phyloP scores from a whole-genome alignment of 2,797 vertebrate genomes.

The Spinibarbus caldwelli region DNA sequence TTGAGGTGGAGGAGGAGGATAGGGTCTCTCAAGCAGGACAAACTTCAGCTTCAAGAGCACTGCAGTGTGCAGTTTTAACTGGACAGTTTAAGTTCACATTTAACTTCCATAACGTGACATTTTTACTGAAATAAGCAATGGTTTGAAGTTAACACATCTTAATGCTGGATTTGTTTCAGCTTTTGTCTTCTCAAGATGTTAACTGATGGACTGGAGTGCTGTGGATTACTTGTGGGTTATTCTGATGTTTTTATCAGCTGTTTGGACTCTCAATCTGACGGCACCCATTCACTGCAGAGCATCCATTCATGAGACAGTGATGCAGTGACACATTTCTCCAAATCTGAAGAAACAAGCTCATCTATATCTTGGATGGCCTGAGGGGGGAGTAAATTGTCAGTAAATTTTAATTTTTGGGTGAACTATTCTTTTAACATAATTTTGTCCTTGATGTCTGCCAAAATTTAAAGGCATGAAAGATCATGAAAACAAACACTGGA shows the following conservation, averaged over 20 bases:
- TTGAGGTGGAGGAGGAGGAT: conserved; percentile 20
- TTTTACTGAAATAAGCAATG: not conserved
- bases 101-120: not conserved
- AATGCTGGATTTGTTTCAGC: too few relatives aligned
- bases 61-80: not conserved
- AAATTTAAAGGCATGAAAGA: not conserved
- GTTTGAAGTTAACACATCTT: too few relatives aligned
- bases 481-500: not conserved
- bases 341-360: not conserved
- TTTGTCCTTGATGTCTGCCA: not conserved
- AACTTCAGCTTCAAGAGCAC: conserved; percentile 61
- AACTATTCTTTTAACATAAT: not conserved
- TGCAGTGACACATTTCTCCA: not conserved
- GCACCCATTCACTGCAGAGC: not conserved
- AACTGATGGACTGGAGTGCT: not conserved
- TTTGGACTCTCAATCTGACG: not conserved
- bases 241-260: not conserved
- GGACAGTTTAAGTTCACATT: not conserved
- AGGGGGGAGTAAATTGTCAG: not conserved
- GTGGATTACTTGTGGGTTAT: not conserved
- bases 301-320: not conserved
- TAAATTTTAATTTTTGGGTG: not conserved
- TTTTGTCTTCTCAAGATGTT: not conserved
- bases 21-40: conserved; percentile 58
- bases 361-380: not conserved